Evolutionary conservation across 30 jellyfish, hydroid and myxozoan species (phyloP).

Genomic region (Mastigias papua): DNA sequence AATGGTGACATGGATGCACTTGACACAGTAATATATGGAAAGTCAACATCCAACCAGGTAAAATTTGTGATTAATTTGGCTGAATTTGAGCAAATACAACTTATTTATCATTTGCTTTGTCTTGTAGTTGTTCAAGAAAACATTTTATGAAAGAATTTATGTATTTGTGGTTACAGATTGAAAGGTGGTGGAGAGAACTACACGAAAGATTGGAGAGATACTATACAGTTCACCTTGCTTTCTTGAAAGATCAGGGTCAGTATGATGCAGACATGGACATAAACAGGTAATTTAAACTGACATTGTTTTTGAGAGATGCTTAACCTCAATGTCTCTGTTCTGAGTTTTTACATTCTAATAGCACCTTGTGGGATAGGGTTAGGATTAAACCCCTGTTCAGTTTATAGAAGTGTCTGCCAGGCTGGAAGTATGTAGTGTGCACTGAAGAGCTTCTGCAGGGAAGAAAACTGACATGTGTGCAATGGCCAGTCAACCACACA

Average conservation of each 20-base stretch:
- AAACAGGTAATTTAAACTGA: background rate
- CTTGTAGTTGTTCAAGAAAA: background rate
- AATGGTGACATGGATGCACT: conserved; percentile 41
- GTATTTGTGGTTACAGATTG: conserved; percentile 37
- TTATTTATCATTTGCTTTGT: background rate
- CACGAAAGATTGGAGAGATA: conserved; percentile 41
- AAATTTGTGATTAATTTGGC: background rate
- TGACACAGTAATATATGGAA: conserved; percentile 69
- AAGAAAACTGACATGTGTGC: background rate
- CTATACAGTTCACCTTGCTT: conserved; percentile 6
- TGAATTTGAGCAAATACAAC: background rate
- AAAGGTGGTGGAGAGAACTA: conserved; percentile 72
- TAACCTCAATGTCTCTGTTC: background rate
- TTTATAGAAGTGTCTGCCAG: background rate
- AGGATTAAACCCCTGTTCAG: background rate
- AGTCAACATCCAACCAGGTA: conserved; percentile 75
- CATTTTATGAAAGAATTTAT: background rate
- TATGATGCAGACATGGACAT: conserved; percentile 14
- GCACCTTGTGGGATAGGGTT: background rate
- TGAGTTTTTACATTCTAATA: background rate
- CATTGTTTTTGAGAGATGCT: background rate
- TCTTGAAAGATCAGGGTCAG: conserved; percentile 2
- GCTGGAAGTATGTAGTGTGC: background rate
- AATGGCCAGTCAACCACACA: background rate
- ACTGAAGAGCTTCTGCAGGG: background rate